Evolutionary conservation across 2,113 vertebrate genomes (phyloP), one percentile per base, ranked within the genome.

Genomic region (Oenanthe melanoleuca): DNA sequence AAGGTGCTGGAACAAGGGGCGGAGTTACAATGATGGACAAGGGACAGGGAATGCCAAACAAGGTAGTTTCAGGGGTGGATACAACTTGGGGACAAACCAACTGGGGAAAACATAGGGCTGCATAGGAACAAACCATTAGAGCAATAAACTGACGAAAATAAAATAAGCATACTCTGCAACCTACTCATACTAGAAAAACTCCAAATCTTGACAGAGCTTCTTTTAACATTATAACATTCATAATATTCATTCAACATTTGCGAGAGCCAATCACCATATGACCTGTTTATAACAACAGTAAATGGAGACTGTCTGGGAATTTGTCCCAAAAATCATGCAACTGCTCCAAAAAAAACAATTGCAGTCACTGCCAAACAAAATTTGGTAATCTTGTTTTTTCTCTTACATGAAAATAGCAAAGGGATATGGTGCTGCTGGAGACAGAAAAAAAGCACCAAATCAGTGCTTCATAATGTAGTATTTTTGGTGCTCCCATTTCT

Each of bases 391-490:
- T 69, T 26, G 10, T 31, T 66, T 49, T 60, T 83, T 60, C 42
- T 29, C 23, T 77, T 57, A 33, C 9, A 64, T 31, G 33, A 78
- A 38, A 59, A 11, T 3, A 72, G 42, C 5, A 18, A 47, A 59
- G 18, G 25, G 23, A 17, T 4, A 5, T 5, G 15, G 17, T 74
- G 9, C 23, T 45, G 7, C 26, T 25, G 52, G 16, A 64, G 33
- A 40, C 19, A 47, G 40, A 64, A 33, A 7, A 28, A 74, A 77
- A 17, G 21, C 38, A 59, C 8, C 18, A 34, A 2, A 23, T 1
- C 11, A n/a, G 29, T 34, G 22, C 4, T 69, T n/a, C 34, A 1
- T 33, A 12, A 11, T 8, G 4, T 28, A 15, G 3, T 2, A 34
- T 66, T 57, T 25, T 37, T 12, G 31, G 11, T 40, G 25, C 12